Evolutionary conservation across 1,140 invertebrate species (phyloP).

Genomic region (Drosophila malerkotliana): DNA sequence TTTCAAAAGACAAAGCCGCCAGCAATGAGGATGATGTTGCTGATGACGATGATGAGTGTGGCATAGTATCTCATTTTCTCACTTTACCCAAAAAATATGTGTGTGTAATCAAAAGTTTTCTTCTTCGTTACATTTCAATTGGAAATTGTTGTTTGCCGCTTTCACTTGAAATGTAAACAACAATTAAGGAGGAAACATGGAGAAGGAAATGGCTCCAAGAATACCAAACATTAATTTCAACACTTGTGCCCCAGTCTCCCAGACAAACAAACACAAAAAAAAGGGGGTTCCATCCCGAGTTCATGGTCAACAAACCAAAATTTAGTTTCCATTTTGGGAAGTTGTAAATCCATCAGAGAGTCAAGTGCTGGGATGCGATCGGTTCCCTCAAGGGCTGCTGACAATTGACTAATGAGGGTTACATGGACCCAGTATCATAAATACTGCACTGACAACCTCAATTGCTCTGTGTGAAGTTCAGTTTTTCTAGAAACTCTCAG

Average conservation of each 20-base stretch:
- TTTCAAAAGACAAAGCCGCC: constrained; percentile 69
- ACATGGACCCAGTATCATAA: constrained; percentile 46
- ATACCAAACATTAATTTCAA: constrained; percentile 64
- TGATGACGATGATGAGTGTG: constrained; percentile 48
- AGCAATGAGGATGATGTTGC: constrained; percentile 2
- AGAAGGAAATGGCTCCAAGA: constrained; percentile 34
- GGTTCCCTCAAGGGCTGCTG: constrained; percentile 24
- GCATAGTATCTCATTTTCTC: constrained; percentile 39
- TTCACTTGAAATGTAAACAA: constrained; percentile 74
- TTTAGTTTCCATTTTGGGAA: constrained; percentile 58
- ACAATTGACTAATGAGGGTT: constrained; percentile 72
- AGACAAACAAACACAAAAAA: constrained; percentile 52
- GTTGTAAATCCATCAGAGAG: constrained; percentile 69
- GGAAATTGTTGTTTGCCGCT: constrained; percentile 56
- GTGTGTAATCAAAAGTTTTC: constrained; percentile 50
- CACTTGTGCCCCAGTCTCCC: constrained; percentile 44
- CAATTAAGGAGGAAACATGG: constrained; percentile 55
- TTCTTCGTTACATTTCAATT: constrained; percentile 59
- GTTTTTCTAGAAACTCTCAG: constrained; percentile 4
- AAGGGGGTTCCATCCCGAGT: constrained; percentile 21
- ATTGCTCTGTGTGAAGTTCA: constrained; percentile 21
- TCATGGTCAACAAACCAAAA: constrained; percentile 64
- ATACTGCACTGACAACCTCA: constrained; percentile 48
- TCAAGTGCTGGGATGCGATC: constrained; percentile 33
- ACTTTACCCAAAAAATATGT: constrained; percentile 31